Percentiles rank a stretch among this genome's conserved stretches.
Evolutionary conservation across 1,140 invertebrate genomes (phyloP).

Genomic region (Monochamus saltuarius): DNA sequence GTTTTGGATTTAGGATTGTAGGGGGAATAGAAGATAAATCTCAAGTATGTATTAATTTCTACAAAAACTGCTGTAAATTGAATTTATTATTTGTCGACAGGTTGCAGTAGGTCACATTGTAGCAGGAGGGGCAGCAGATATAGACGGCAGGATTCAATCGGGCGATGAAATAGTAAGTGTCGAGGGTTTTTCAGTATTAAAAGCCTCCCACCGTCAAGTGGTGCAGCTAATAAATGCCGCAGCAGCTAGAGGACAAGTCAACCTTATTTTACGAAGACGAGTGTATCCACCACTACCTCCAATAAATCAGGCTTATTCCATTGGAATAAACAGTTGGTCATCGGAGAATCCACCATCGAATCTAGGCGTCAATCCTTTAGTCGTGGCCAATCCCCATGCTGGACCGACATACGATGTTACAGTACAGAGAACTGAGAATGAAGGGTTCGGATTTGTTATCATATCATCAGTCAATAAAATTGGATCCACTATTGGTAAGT

Average conservation of each 20-base stretch:
- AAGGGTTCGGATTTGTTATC: conserved; percentile 99
- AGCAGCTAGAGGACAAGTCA: conserved; percentile 72
- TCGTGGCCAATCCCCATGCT: conserved; percentile 55
- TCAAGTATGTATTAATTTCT: conserved; percentile 61
- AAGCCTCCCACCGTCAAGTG: conserved; percentile 85
- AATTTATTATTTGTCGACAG: conserved; percentile 51
- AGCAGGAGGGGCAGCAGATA: conserved; percentile 85
- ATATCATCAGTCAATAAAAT: conserved; percentile 94
- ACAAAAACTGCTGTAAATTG: no score
- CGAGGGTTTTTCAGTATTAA: conserved; percentile 78
- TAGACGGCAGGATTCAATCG: conserved; percentile 80
- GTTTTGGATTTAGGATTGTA: conserved; percentile 97
- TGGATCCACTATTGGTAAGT: conserved; percentile 88
- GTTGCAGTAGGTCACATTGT: conserved; percentile 95
- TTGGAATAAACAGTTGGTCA: conserved; percentile 30
- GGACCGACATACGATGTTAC: conserved; percentile 76
- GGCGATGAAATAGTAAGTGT: conserved; percentile 91
- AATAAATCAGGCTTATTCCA: conserved; percentile 23
- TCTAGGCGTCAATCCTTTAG: conserved; percentile 26
- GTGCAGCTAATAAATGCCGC: conserved; percentile 87
- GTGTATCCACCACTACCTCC: conserved; percentile 47
- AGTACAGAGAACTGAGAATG: conserved; percentile 85
- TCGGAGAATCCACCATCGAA: conserved; percentile 32
- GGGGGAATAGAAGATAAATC: conserved; percentile 98
- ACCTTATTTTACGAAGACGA: conserved; percentile 67